Base-by-base conservation (phyloP, 2,797 vertebrate genomes). In the Enteromius thamalakanensis region DNA sequence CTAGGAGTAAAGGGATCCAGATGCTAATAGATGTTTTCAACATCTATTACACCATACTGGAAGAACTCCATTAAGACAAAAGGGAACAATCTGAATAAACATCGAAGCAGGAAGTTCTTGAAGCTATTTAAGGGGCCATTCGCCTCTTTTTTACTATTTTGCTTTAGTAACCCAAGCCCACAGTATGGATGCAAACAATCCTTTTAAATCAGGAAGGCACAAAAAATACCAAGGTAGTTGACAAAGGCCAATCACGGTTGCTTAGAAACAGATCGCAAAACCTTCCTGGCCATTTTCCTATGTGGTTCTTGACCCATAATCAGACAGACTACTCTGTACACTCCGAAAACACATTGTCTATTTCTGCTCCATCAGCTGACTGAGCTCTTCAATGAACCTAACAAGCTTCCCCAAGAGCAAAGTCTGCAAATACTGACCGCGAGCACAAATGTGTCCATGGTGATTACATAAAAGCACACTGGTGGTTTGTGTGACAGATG, bases 401-500 rank as follows among this genome's bases (percentile, higher is more conserved):
- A 53, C 78, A 53, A 80, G 47, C 65, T 69, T 80, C 32, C n/a
- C 65, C 34, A 23, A 80, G 12, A 53, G 81, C 67, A 19, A 47
- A 79, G 17, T 53, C 49, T 26, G 9, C 32, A 26, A 34, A 81
- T 23, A 71, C 58, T 53, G 64, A 74, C 34, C 76, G 53, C 70
- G 74, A 79, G 29, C 32, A 72, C 47, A 58, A 49, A n/a, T 58
- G 55, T 79, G 80, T 76, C 85, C 79, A 86, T 85, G 83, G 88
- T 80, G 90, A 91, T 93, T 93, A 91, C 87, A 91, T 92, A 93
- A 94, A 94, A 90, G 90, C 87, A 90, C 87, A 87, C 76, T 45
- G 79, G 86, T 87, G 88, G 85, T 82, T 76, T 76, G 91, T 83
- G 90, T 70, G 87, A 92, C 93, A 94, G 92, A 92, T 93, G 91